A percentile compares a stretch with the other conserved stretches of the same genome.
These are phyloP conservation scores for Oophaga pumilio DNA, from an alignment of 2,113 vertebrate species.

Conservation along the genomic window DNA sequence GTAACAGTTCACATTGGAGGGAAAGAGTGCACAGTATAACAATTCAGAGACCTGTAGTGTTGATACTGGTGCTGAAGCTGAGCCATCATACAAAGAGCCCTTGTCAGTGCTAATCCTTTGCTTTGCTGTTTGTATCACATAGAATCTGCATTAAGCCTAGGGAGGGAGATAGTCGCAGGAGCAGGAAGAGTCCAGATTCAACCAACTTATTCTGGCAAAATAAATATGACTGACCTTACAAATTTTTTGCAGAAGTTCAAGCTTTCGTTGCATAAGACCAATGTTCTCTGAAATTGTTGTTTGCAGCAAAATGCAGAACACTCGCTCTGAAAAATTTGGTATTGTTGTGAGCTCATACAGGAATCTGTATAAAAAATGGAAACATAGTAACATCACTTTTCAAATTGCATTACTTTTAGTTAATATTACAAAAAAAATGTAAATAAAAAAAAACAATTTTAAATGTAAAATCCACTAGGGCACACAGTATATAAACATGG, in stretches of 20 bases:
- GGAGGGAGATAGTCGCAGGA: no score
- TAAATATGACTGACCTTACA: slow-evolving; percentile 80
- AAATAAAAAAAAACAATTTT: no score
- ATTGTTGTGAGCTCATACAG: slow-evolving; percentile 90
- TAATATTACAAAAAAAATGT: neutral
- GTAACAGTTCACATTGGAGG: no score
- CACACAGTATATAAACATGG: no score
- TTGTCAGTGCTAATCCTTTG: no score
- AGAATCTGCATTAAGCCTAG: no score
- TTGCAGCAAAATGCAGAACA: slow-evolving; percentile 95
- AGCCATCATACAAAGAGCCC: no score
- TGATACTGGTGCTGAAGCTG: no score
- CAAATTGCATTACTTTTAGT: neutral
- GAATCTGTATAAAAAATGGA: slow-evolving; percentile 75
- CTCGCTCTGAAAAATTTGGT: slow-evolving; percentile 92
- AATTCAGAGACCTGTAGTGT: no score
- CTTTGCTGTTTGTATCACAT: no score
- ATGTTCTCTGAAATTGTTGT: slow-evolving; percentile 92
- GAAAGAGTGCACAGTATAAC: no score
- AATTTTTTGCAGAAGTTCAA: slow-evolving; percentile 87
- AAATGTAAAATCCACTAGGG: no score
- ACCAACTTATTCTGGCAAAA: neutral
- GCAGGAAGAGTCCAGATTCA: neutral
- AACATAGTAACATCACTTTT: neutral
- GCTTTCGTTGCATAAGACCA: slow-evolving; percentile 83